Evolutionary conservation across 2,797 vertebrate genomes (phyloP).

Genomic region (Cheirogaleus major): DNA sequence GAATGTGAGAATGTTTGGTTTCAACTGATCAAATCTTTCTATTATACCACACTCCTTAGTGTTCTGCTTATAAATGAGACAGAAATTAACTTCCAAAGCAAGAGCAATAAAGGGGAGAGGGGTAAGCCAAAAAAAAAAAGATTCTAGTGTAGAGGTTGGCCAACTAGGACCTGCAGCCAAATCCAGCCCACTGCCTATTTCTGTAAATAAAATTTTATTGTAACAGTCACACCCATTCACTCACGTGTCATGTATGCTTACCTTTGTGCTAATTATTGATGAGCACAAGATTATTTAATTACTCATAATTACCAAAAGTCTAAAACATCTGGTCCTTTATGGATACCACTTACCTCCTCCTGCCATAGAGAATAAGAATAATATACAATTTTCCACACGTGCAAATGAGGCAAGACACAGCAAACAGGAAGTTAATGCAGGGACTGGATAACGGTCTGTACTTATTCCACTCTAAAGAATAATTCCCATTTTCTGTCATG

Average conservation of each 20-base stretch:
- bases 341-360: background rate
- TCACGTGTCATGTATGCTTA: accelerated
- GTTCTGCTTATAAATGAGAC: background rate
- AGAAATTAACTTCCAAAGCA: background rate
- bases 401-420: accelerated
- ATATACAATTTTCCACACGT: accelerated
- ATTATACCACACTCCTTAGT: background rate
- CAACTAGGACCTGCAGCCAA: accelerated
- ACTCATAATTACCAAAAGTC: background rate
- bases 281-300: accelerated
- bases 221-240: accelerated
- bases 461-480: background rate
- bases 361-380: background rate
- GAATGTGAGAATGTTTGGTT: background rate
- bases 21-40: accelerated
- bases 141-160: background rate
- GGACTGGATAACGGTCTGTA: background rate
- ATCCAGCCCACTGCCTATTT: background rate
- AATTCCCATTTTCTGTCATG: background rate
- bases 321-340: background rate
- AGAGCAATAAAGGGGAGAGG: background rate
- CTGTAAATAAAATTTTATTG: accelerated
- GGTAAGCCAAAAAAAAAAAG: no score
- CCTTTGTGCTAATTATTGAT: background rate
- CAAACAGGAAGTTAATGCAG: background rate